These are phyloP conservation scores for Mareca penelope DNA, from an alignment of 2,797 vertebrate species.

Conservation along the genomic window DNA sequence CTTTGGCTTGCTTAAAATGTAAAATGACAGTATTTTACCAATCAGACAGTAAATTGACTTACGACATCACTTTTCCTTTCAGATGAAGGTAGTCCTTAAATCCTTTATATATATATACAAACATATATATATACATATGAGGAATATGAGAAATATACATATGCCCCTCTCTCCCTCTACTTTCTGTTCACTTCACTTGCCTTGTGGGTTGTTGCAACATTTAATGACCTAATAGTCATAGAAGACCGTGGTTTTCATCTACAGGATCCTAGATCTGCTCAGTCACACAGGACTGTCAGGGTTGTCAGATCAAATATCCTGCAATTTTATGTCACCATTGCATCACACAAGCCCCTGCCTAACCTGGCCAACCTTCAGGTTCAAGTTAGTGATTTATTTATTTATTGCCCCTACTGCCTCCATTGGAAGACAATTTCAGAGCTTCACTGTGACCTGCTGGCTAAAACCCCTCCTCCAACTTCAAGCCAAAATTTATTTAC, in stretches of 20 bases:
- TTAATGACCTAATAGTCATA: not conserved
- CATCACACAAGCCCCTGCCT: not conserved
- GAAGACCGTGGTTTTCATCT: not conserved
- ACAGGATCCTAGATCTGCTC: not conserved
- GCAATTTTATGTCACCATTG: not conserved
- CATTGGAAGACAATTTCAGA: not conserved
- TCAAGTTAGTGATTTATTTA: not conserved
- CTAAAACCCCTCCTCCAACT: not conserved
- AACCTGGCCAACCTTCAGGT: not conserved
- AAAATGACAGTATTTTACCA: not conserved
- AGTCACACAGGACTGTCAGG: not conserved
- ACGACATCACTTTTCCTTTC: rapidly evolving
- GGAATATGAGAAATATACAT: not conserved
- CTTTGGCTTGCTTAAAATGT: not conserved
- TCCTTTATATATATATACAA: no score
- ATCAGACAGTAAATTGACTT: not conserved
- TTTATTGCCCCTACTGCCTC: not conserved
- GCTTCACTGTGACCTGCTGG: not conserved
- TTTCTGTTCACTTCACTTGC: not conserved
- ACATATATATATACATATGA: not conserved
- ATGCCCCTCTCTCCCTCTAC: not conserved
- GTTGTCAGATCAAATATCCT: not conserved
- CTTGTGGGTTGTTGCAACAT: not conserved
- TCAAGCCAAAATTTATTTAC: not conserved
- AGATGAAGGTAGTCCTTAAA: not conserved